phyloP scores from a whole-genome alignment of 1,140 invertebrate genomes.

The Hycleus cichorii region DNA sequence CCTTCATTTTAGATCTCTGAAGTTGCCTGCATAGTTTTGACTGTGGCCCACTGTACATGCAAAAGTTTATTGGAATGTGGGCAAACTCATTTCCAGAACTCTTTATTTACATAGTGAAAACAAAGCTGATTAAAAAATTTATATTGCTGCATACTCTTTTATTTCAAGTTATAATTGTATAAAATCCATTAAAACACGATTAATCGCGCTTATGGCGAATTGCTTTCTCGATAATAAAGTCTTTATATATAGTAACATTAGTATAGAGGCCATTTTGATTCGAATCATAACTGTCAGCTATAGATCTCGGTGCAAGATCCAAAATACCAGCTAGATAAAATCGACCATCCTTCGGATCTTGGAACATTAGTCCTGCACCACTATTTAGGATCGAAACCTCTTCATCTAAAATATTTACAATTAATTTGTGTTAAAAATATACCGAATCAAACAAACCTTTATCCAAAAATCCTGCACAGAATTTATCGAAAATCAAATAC shows the following conservation, averaged over 20 bases:
- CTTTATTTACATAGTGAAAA: conserved; percentile 11
- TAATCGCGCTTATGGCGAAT: too few relatives aligned
- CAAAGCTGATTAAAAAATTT: conserved; percentile 12
- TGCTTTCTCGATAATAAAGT: too few relatives aligned
- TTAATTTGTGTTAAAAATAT: not conserved
- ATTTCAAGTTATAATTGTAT: too few relatives aligned
- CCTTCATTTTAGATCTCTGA: too few relatives aligned
- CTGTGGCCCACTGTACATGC: too few relatives aligned
- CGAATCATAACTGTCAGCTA: not conserved
- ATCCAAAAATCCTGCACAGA: conserved; percentile 5
- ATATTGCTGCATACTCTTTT: not conserved
- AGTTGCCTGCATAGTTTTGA: too few relatives aligned
- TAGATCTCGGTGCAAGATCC: not conserved
- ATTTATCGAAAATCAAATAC: conserved; percentile 3
- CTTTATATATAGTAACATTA: not conserved
- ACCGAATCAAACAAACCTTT: not conserved
- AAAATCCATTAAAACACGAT: too few relatives aligned
- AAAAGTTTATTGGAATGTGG: too few relatives aligned
- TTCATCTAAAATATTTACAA: not conserved
- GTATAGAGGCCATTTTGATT: too few relatives aligned
- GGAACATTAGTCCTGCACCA: not conserved
- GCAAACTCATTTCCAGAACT: too few relatives aligned
- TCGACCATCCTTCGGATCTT: not conserved
- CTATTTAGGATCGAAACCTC: not conserved
- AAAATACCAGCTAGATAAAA: conserved; percentile 5